A percentile compares a stretch with the other conserved stretches of the same genome.
Evolutionary conservation across 2,888 invertebrate genomes (phyloP).

Genomic region (Drosophila antonietae): DNA sequence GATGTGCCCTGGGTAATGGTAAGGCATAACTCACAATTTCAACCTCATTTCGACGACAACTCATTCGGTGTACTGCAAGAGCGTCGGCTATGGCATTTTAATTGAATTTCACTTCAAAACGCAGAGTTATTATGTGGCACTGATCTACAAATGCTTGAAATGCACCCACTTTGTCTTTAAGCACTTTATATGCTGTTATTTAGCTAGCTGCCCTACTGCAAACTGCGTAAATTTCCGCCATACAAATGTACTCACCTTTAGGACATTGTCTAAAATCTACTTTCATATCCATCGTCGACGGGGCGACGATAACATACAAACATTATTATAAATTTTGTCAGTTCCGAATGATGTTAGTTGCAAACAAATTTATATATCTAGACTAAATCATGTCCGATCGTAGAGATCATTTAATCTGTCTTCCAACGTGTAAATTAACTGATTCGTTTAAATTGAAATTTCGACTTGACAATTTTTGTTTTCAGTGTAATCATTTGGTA

Average conservation of each 20-base stretch:
- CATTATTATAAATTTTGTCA: too few relatives aligned
- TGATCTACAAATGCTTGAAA: constrained; percentile 37
- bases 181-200: neutral
- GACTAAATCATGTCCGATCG: too few relatives aligned
- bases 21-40: constrained; percentile 6
- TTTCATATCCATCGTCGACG: neutral
- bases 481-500: constrained; percentile 31
- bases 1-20: constrained; percentile 34
- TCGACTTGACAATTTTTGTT: constrained; percentile 45
- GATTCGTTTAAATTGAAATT: neutral
- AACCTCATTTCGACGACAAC: constrained; percentile 42
- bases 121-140: constrained; percentile 35
- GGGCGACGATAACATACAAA: too few relatives aligned
- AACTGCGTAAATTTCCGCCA: neutral
- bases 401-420: too few relatives aligned
- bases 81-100: constrained; percentile 12
- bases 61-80: constrained; percentile 60
- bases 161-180: neutral
- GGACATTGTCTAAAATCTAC: neutral
- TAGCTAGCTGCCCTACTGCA: neutral
- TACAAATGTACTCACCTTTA: neutral
- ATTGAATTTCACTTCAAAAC: constrained; percentile 63
- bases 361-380: too few relatives aligned
- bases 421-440: neutral
- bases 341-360: too few relatives aligned